Conservation (phyloP, 1,140 invertebrate species). For the Papilio xuthus region DNA sequence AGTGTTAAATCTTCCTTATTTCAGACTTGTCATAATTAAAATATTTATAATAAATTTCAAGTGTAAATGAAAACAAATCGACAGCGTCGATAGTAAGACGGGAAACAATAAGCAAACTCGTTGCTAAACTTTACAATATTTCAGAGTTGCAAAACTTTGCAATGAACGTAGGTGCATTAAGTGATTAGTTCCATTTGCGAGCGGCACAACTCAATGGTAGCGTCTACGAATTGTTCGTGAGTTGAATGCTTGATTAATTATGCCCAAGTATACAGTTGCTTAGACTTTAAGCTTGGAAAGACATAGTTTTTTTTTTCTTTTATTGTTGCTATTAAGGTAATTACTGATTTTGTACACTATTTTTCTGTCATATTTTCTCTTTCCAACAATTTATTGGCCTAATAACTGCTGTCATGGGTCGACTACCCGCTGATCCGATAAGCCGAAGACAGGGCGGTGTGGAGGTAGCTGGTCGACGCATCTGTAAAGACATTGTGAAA, state of each 20-base stretch:
- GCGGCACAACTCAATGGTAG: slow-evolving; percentile 62
- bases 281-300: slow-evolving; percentile 11
- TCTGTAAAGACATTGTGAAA: no score
- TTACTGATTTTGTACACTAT: neutral
- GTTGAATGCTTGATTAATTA: slow-evolving; percentile 51
- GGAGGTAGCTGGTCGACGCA: no score
- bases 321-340: slow-evolving; percentile 10
- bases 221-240: slow-evolving; percentile 42
- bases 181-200: slow-evolving; percentile 78
- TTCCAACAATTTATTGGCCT: neutral
- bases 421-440: no score
- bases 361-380: neutral
- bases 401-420: no score
- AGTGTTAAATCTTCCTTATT: neutral
- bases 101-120: slow-evolving; percentile 55
- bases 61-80: slow-evolving; percentile 1
- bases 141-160: slow-evolving; percentile 61
- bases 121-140: slow-evolving; percentile 69
- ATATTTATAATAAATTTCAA: neutral
- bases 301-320: slow-evolving; percentile 30
- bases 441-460: no score
- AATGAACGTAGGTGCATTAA: slow-evolving; percentile 66
- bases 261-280: slow-evolving; percentile 7
- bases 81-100: slow-evolving; percentile 38
- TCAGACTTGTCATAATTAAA: neutral